Conservation (phyloP, 2,113 vertebrate genomes). For the Pelusios castaneus region DNA sequence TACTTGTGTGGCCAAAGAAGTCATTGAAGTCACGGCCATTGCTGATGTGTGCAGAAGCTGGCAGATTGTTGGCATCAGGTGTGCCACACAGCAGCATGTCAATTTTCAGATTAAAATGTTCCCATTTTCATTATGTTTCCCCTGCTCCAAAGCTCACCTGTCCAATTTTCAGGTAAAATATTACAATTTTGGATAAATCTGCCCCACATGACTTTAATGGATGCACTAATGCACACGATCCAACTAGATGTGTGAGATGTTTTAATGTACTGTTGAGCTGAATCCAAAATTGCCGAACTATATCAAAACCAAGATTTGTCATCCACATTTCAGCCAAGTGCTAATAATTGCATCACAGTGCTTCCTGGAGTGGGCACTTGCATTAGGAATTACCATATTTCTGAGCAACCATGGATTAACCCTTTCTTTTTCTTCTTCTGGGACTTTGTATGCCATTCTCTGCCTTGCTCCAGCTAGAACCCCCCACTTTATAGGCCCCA, state of each 20-base stretch:
- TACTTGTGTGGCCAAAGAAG: accelerated
- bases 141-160: neutral
- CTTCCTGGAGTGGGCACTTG: neutral
- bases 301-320: accelerated
- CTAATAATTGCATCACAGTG: accelerated
- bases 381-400: neutral
- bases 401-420: neutral
- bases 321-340: neutral
- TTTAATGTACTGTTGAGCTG: neutral
- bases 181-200: neutral
- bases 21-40: too few species aligned
- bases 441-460: neutral
- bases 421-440: neutral
- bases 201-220: neutral
- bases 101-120: too few species aligned
- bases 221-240: neutral
- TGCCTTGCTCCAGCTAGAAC: too few species aligned
- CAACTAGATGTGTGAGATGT: neutral
- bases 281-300: neutral
- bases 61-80: neutral
- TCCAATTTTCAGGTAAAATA: neutral
- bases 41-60: neutral
- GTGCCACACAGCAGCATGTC: neutral
- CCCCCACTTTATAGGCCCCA: neutral
- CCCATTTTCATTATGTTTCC: neutral